Evolutionary conservation across 2,113 vertebrate genomes (phyloP).

Genomic region (Salvelinus namaycush): DNA sequence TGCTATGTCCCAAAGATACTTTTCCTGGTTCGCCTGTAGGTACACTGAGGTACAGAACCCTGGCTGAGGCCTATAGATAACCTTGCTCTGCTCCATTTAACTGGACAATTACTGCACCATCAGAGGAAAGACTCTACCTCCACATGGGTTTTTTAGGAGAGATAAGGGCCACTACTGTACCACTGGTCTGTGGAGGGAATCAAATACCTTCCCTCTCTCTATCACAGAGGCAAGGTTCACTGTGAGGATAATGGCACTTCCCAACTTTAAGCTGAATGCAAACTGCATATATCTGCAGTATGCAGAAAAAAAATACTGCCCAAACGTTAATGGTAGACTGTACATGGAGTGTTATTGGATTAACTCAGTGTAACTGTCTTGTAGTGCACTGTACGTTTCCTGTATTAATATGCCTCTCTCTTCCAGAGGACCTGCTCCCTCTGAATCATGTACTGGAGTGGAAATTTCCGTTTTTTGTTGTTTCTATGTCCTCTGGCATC

Average conservation of each 20-base stretch:
- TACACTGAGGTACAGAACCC: background rate
- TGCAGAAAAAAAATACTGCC: background rate
- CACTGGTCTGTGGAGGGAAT: conserved; percentile 39
- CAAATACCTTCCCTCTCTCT: conserved; percentile 30
- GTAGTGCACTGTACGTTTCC: background rate
- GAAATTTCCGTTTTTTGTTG: background rate
- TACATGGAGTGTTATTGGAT: background rate
- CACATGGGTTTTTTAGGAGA: conserved; percentile 18
- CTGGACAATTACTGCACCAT: conserved; percentile 20
- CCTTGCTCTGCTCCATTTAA: conserved; percentile 32
- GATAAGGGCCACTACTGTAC: conserved; percentile 35
- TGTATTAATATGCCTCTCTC: background rate
- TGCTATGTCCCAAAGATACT: conserved; percentile 36
- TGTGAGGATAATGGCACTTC: background rate
- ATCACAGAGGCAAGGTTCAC: conserved; percentile 6
- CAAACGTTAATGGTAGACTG: background rate
- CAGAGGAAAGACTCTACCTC: conserved; percentile 28
- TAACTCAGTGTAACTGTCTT: background rate
- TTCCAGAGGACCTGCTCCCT: conserved; percentile 9
- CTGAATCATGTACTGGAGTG: conserved; percentile 7
- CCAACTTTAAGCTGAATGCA: background rate
- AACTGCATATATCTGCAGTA: background rate
- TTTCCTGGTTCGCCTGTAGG: conserved; percentile 56
- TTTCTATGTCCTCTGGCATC: conserved; percentile 31
- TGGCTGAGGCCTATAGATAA: conserved; percentile 60